These are phyloP conservation scores for Butorides virescens DNA, from an alignment of 2,113 vertebrate species.

Conservation along the genomic window DNA sequence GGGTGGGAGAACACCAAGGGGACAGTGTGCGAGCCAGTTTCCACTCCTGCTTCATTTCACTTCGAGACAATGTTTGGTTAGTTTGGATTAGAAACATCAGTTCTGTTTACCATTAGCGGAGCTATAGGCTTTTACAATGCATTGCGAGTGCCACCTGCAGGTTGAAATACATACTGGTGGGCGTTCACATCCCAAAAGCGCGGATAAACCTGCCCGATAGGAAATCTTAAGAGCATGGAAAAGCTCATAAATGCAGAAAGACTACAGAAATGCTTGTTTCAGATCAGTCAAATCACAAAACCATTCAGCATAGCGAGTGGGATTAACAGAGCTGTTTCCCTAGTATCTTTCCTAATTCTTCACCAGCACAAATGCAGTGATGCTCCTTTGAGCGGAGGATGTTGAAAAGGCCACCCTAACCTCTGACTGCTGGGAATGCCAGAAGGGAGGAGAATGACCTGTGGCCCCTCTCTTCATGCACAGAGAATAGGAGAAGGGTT, in stretches of 20 bases:
- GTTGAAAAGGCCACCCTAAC: neutral
- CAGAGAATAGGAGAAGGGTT: neutral
- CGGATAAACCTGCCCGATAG: fast-evolving
- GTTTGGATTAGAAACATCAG: neutral
- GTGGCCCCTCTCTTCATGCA: neutral
- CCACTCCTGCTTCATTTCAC: neutral
- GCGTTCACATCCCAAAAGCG: fast-evolving
- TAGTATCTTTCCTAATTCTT: neutral
- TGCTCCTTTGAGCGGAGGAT: neutral
- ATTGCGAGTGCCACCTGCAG: constrained; percentile 73
- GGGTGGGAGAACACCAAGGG: neutral
- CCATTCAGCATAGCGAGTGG: neutral
- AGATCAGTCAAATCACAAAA: neutral
- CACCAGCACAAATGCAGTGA: neutral
- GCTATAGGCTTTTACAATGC: neutral
- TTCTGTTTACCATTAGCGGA: neutral
- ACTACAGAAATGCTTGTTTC: neutral
- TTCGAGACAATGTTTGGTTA: neutral
- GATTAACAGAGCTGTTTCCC: neutral
- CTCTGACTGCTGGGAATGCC: fast-evolving
- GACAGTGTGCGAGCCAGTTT: neutral
- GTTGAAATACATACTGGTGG: neutral
- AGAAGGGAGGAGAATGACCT: neutral
- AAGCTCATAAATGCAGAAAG: neutral
- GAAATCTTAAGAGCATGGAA: fast-evolving